Evolutionary conservation across 2,888 invertebrate species (phyloP).

Genomic region (Nomada fucata): DNA sequence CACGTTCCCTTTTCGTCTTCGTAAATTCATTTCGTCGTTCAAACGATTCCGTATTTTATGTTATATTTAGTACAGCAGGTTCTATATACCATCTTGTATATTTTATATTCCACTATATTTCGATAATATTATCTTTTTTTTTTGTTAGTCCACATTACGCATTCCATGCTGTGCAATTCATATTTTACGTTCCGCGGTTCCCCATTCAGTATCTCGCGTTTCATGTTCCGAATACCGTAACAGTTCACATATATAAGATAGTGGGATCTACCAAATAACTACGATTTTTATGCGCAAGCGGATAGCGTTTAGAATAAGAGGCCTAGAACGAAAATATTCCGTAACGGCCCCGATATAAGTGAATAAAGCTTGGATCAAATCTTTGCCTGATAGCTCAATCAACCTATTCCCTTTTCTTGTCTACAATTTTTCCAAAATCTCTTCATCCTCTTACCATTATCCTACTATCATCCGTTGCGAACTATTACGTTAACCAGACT

Average conservation of each 20-base stretch:
- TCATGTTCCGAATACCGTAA: neutral
- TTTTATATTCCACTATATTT: constrained; percentile 5
- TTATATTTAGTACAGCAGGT: neutral
- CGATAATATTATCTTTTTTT: neutral
- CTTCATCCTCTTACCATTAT: neutral
- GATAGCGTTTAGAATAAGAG: neutral
- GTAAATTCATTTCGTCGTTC: neutral
- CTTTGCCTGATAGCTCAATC: neutral
- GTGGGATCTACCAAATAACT: neutral
- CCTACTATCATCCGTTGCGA: neutral
- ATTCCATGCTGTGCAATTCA: constrained; percentile 6
- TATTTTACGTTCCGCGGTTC: constrained; percentile 2
- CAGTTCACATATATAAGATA: neutral
- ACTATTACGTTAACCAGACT: too few relatives aligned
- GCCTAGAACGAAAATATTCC: neutral
- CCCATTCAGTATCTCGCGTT: neutral
- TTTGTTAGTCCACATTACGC: neutral
- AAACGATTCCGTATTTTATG: neutral
- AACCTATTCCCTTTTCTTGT: neutral
- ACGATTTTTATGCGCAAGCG: neutral
- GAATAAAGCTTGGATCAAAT: neutral
- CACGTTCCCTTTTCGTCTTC: neutral
- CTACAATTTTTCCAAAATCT: neutral
- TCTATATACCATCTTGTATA: neutral
- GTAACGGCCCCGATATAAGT: neutral